These are phyloP conservation scores for Agelas oroides DNA, from an alignment of 37 sponge, comb jelly and placozoan species.

Conservation along the genomic window DNA sequence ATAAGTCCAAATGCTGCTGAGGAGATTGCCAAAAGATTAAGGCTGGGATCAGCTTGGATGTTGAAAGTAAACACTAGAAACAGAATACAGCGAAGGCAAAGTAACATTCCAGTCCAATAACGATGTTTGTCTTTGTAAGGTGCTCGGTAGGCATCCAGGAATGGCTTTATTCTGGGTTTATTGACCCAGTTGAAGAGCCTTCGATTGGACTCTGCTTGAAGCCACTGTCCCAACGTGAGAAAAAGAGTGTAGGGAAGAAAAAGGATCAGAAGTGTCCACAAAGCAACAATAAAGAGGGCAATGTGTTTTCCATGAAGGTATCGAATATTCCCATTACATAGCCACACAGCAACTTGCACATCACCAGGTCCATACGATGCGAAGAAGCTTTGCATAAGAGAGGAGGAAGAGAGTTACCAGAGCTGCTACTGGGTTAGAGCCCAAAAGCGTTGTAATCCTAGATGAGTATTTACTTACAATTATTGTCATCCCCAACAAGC, in stretches of 20 bases:
- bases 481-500: background rate
- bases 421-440: background rate
- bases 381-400: conserved; percentile 13
- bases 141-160: background rate
- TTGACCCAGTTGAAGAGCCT: background rate
- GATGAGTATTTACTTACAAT: background rate
- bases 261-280: background rate
- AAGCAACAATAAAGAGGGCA: background rate
- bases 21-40: background rate
- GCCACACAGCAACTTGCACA: background rate
- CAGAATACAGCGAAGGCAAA: background rate
- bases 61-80: background rate
- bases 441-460: background rate
- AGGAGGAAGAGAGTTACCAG: conserved; percentile 26
- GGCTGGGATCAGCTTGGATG: background rate
- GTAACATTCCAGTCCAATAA: conserved; percentile 16
- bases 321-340: background rate
- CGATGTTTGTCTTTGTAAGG: conserved; percentile 13
- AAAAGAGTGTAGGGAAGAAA: conserved; percentile 18
- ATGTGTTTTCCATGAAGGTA: conserved; percentile 1
- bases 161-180: background rate
- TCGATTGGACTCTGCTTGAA: background rate
- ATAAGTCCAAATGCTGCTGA: background rate
- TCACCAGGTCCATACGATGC: background rate
- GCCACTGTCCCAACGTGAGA: background rate